Evolutionary conservation across 2,888 invertebrate genomes (phyloP).

Genomic region (Agrochola circellaris): DNA sequence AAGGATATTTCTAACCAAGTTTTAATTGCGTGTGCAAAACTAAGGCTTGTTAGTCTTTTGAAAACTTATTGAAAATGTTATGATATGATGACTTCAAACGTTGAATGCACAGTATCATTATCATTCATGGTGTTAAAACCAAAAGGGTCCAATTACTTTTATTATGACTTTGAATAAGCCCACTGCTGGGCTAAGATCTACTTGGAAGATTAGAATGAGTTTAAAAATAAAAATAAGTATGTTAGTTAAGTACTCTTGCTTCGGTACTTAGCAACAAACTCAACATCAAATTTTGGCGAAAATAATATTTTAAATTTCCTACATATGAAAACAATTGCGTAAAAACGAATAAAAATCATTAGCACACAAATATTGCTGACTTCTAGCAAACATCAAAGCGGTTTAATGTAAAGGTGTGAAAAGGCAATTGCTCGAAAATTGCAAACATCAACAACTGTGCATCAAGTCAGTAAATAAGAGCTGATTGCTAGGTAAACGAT

Average conservation of each 20-base stretch:
- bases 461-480: constrained; percentile 53
- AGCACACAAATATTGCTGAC: constrained; percentile 52
- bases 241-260: neutral
- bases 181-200: neutral
- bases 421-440: constrained; percentile 82
- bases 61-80: neutral
- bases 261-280: neutral
- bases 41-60: neutral
- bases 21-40: constrained; percentile 30
- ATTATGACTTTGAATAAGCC: neutral
- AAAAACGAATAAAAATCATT: constrained; percentile 34
- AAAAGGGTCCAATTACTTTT: neutral
- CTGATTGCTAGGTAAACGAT: constrained; percentile 60
- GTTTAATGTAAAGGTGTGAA: constrained; percentile 78
- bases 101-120: neutral
- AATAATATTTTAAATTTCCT: neutral
- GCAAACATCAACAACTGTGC: constrained; percentile 75
- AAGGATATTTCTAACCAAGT: constrained; percentile 37
- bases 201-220: neutral
- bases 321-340: neutral
- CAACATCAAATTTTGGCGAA: neutral
- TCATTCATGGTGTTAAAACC: neutral
- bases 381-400: constrained; percentile 68
- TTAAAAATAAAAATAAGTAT: neutral
- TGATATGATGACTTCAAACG: neutral